These are phyloP conservation scores for Sebastes minor DNA, from an alignment of 2,797 vertebrate genomes.

Conservation along the genomic window DNA sequence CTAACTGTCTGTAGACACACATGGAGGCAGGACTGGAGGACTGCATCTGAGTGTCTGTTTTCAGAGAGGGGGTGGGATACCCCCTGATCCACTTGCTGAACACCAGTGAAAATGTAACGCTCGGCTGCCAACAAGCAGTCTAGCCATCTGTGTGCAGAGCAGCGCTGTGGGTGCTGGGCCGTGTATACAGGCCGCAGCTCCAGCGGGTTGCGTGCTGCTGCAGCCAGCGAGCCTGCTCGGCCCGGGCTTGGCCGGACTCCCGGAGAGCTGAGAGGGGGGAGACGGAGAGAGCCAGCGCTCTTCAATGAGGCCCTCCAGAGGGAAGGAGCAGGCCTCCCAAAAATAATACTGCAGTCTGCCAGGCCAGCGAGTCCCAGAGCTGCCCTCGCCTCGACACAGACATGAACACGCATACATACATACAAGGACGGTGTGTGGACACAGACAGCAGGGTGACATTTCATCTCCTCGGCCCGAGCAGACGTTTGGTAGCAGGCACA, in stretches of 20 bases:
- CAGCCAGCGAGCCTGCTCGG: slow-evolving; percentile 54
- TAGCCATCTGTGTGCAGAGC: slow-evolving; percentile 61
- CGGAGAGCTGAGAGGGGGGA: slow-evolving; percentile 74
- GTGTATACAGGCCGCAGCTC: slow-evolving; percentile 48
- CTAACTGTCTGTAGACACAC: slow-evolving; percentile 5
- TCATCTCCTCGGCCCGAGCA: slow-evolving; percentile 5
- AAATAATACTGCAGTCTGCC: slow-evolving; percentile 82
- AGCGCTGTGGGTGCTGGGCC: slow-evolving; percentile 54
- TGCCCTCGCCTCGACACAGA: slow-evolving; percentile 19
- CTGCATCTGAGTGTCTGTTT: slow-evolving; percentile 37
- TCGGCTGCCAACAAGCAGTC: slow-evolving; percentile 53
- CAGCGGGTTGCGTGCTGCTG: slow-evolving; percentile 43
- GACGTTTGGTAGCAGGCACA: slow-evolving; percentile 21
- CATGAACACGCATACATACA: slow-evolving; percentile 24
- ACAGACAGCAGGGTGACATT: not conserved
- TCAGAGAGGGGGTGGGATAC: slow-evolving; percentile 27
- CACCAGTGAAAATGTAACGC: slow-evolving; percentile 56
- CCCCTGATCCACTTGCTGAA: slow-evolving; percentile 58
- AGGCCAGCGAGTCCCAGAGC: slow-evolving; percentile 57
- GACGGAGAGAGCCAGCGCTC: slow-evolving; percentile 72
- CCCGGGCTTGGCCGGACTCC: slow-evolving; percentile 76
- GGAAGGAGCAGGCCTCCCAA: slow-evolving; percentile 81
- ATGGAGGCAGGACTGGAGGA: slow-evolving; percentile 5
- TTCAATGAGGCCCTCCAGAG: slow-evolving; percentile 83
- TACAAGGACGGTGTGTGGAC: not conserved